These are phyloP conservation scores for Ictalurus punctatus DNA, from an alignment of 2,113 vertebrate species.

Conservation along the genomic window DNA sequence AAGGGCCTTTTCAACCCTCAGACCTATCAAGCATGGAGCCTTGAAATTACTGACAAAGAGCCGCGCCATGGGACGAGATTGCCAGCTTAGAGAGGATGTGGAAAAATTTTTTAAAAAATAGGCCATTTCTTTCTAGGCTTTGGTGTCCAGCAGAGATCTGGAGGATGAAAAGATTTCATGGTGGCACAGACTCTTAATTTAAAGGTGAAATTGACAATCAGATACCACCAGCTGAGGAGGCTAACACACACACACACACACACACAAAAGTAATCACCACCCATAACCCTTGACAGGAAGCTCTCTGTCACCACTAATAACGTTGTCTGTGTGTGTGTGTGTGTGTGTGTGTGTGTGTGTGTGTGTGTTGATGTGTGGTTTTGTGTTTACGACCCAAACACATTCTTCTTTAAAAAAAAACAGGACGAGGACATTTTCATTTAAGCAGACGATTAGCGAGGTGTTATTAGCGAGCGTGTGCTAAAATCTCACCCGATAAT, in stretches of 20 bases:
- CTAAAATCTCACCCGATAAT: conserved; percentile 10
- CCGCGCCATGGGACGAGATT: conserved; percentile 53
- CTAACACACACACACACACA: conserved; percentile 33
- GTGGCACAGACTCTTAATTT: conserved; percentile 30
- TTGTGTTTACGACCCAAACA: conserved; percentile 17
- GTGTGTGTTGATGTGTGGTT: conserved; percentile 1
- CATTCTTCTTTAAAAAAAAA: conserved; percentile 18
- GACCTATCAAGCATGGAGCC: conserved; percentile 56
- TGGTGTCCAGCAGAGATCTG: neutral
- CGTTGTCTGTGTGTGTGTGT: neutral
- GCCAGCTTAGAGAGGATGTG: conserved; percentile 12
- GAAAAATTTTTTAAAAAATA: neutral
- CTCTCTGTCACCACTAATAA: conserved; percentile 36
- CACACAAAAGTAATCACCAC: conserved; percentile 30
- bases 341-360: conserved; percentile 26
- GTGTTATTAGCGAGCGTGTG: neutral
- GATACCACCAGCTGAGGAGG: conserved; percentile 34
- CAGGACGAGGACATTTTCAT: conserved; percentile 2
- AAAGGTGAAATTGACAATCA: conserved; percentile 40
- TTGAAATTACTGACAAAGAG: conserved; percentile 51
- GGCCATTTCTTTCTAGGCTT: conserved; percentile 15
- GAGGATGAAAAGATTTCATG: conserved; percentile 37
- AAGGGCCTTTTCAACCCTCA: conserved; percentile 40
- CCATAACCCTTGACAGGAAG: conserved; percentile 28
- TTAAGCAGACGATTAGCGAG: neutral